phyloP scores from a whole-genome alignment of 2,888 invertebrate genomes.

The Pristionchus maxplancki region DNA sequence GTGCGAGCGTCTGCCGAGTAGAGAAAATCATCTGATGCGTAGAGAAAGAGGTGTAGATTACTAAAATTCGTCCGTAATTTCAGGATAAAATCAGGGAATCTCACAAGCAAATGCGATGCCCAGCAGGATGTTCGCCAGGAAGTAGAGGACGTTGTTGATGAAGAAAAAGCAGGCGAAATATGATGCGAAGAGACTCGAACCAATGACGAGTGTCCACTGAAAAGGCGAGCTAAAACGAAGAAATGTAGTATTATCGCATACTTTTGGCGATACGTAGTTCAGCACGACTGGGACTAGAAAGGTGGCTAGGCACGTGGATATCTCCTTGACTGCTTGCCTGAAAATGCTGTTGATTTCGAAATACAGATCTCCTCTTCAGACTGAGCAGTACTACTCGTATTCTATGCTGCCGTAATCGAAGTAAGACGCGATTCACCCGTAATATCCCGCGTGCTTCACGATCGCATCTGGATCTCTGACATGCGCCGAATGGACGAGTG shows the following conservation, averaged over 20 bases:
- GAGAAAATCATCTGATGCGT: not conserved
- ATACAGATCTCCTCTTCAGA: too few species aligned
- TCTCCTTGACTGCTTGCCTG: conserved; percentile 22
- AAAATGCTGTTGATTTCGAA: too few species aligned
- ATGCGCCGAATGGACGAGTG: conserved; percentile 12
- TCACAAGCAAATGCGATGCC: not conserved
- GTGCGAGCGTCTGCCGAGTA: not conserved
- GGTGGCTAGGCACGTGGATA: not conserved
- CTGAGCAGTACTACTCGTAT: too few species aligned
- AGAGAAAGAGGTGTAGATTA: not conserved
- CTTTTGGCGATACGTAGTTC: not conserved
- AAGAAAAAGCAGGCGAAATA: conserved; percentile 17
- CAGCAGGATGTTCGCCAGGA: not conserved
- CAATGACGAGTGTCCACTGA: not conserved
- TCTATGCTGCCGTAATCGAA: too few species aligned
- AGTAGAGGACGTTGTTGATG: conserved; percentile 24
- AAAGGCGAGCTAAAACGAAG: not conserved
- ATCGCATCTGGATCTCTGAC: not conserved
- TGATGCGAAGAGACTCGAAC: not conserved
- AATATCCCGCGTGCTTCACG: conserved; percentile 15
- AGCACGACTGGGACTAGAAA: not conserved
- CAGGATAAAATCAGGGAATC: not conserved
- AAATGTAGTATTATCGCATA: not conserved
- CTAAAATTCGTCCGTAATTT: not conserved
- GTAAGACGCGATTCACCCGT: too few species aligned